Evolutionary conservation across 2,113 vertebrate species (phyloP).

Genomic region (Cheirogaleus medius): DNA sequence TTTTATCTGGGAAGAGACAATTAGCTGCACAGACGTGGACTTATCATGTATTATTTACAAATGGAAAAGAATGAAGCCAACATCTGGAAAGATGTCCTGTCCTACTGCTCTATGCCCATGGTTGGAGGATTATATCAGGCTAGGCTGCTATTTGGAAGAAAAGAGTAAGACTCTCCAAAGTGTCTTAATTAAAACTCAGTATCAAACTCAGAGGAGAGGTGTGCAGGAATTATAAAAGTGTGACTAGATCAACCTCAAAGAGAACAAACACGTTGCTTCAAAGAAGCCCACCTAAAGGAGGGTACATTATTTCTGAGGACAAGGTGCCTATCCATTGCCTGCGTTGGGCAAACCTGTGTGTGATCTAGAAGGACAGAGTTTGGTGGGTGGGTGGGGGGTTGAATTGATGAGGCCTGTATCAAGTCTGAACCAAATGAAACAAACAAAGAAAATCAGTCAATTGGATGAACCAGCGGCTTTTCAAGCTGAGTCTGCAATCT

Average conservation of each 20-base stretch:
- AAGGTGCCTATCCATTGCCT: not conserved
- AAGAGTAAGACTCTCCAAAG: not conserved
- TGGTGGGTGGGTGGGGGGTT: not conserved
- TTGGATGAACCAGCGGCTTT: not conserved
- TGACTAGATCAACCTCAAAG: not conserved
- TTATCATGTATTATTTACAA: not conserved
- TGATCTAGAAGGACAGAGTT: no score
- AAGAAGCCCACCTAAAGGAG: not conserved
- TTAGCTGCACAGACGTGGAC: not conserved
- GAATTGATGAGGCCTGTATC: not conserved
- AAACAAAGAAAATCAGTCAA: not conserved
- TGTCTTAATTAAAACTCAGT: not conserved
- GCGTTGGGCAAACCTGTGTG: not conserved
- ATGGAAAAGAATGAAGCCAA: not conserved
- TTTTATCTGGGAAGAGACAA: not conserved
- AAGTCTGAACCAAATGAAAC: not conserved
- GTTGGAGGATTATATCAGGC: not conserved
- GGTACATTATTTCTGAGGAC: not conserved
- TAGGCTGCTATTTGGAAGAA: not conserved
- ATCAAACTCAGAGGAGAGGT: not conserved
- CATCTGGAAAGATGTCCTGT: not conserved
- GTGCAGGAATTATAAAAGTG: not conserved
- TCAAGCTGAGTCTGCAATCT: not conserved
- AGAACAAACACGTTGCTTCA: not conserved
- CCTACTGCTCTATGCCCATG: rapidly evolving